Conservation (phyloP, 2,888 invertebrate genomes). For the Pyrochroa serraticornis region DNA sequence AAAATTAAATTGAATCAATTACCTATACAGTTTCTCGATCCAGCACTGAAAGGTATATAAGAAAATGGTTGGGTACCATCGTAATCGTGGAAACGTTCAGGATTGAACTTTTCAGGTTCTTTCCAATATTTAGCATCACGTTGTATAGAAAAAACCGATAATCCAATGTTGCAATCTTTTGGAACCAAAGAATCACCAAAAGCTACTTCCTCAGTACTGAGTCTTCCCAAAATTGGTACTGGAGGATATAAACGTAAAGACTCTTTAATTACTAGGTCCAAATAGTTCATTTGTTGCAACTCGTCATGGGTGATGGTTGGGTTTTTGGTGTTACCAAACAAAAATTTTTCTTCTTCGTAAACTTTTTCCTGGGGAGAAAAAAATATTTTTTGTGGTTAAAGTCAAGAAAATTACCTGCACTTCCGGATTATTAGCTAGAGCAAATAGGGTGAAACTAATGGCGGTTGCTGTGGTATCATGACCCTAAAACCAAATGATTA, state of each 20-base stretch:
- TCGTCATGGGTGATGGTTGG: conserved; percentile 42
- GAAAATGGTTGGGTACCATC: conserved; percentile 15
- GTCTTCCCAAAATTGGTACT: conserved; percentile 45
- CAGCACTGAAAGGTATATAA: conserved; percentile 27
- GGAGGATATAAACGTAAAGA: conserved; percentile 47
- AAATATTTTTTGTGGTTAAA: conserved; percentile 1
- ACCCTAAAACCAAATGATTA: conserved; percentile 49
- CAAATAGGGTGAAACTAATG: conserved; percentile 56
- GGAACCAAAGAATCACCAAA: conserved; percentile 42
- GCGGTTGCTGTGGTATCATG: conserved; percentile 58
- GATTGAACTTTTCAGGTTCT: conserved; percentile 35
- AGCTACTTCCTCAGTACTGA: conserved; percentile 33
- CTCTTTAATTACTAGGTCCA: conserved; percentile 51
- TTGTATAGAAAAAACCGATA: conserved; percentile 45
- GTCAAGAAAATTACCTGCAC: conserved; percentile 46
- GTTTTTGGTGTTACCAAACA: conserved; percentile 44
- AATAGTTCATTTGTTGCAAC: conserved; percentile 48
- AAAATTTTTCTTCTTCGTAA: conserved; percentile 50
- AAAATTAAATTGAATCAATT: not conserved
- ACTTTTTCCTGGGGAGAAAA: conserved; percentile 47
- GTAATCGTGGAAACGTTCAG: conserved; percentile 34
- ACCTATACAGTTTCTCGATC: conserved; percentile 35
- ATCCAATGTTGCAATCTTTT: conserved; percentile 41
- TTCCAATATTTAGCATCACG: conserved; percentile 46
- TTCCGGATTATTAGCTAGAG: conserved; percentile 54